These are phyloP conservation scores for Clistopyga incitator DNA, from an alignment of 2,888 invertebrate species.

Conservation along the genomic window DNA sequence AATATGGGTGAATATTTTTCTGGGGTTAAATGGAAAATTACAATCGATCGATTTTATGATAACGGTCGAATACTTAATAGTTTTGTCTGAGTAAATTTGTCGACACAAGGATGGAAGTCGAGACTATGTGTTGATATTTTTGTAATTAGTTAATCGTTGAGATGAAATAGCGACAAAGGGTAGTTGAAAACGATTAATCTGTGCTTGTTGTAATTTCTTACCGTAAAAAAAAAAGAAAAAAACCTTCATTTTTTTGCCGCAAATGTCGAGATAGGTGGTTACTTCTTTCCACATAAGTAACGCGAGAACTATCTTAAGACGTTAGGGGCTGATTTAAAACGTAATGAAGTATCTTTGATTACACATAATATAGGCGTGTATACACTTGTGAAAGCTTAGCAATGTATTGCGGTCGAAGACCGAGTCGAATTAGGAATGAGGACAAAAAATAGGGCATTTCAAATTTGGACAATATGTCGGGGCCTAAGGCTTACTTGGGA, in stretches of 20 bases:
- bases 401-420: not conserved
- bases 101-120: not conserved
- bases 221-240: not conserved
- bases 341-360: conserved; percentile 11
- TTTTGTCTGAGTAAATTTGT: not conserved
- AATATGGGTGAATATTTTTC: not conserved
- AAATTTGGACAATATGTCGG: conserved; percentile 56
- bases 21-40: not conserved
- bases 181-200: not conserved
- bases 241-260: not conserved
- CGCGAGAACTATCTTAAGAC: not conserved
- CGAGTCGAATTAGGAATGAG: conserved; percentile 11
- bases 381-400: conserved; percentile 6
- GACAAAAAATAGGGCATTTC: conserved; percentile 38
- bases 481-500: conserved; percentile 3
- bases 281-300: not conserved
- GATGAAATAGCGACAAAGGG: not conserved
- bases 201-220: not conserved
- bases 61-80: not conserved
- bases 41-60: not conserved
- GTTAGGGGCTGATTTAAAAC: not conserved
- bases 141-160: conserved; percentile 1
- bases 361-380: conserved; percentile 14
- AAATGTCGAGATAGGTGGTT: not conserved
- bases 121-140: not conserved